A percentile compares a stretch with the other conserved stretches of the same genome.
phyloP scores from a whole-genome alignment of 2,113 vertebrate genomes.

The Gallinago jamesoni region DNA sequence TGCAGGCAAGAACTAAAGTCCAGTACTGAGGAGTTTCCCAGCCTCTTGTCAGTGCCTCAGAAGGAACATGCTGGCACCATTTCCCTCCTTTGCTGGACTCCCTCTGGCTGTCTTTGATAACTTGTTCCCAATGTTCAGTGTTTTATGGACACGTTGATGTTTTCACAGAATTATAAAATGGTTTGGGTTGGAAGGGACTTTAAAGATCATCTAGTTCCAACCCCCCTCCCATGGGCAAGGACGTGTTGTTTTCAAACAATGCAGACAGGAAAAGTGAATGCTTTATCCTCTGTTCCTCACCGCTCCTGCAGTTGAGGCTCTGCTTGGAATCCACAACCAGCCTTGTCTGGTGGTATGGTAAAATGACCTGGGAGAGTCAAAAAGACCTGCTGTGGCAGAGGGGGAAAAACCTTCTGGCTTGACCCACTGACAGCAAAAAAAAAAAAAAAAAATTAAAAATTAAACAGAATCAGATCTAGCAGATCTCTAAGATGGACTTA shows the following conservation, averaged over 20 bases:
- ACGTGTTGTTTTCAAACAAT: neutral
- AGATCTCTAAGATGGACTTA: neutral
- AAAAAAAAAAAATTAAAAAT: neutral
- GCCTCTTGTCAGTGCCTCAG: neutral
- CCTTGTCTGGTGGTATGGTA: neutral
- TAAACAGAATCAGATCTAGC: neutral
- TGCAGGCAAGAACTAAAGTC: neutral
- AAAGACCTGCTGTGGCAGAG: neutral
- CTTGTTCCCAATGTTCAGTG: neutral
- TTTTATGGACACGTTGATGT: rapidly evolving
- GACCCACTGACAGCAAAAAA: neutral
- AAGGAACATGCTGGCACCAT: neutral
- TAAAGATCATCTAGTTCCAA: neutral
- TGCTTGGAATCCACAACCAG: neutral
- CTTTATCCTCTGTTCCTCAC: neutral
- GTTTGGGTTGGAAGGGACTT: neutral
- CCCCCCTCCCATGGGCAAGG: neutral
- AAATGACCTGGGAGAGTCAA: neutral
- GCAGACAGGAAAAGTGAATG: rapidly evolving
- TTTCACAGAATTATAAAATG: neutral
- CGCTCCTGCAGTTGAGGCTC: neutral
- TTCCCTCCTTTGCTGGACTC: neutral
- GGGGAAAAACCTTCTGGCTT: neutral
- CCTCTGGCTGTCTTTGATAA: neutral
- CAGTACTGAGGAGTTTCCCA: neutral